Percentiles rank a stretch among this genome's conserved stretches.
These are phyloP conservation scores for Drosophila kuntzei DNA, from an alignment of 2,888 invertebrate species.

Conservation along the genomic window DNA sequence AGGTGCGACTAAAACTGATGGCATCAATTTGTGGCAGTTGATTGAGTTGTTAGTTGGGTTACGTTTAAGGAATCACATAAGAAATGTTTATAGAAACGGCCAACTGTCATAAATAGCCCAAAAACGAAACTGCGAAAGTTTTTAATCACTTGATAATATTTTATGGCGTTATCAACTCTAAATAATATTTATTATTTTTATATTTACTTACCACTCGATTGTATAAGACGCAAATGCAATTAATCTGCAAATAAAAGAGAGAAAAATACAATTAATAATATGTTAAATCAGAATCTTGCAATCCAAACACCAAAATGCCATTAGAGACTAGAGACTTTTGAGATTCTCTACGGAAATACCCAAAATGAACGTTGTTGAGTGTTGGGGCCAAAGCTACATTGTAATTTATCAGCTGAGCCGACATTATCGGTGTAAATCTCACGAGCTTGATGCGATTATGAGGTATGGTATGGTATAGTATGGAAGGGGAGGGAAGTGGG, in stretches of 20 bases:
- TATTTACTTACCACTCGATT: conserved; percentile 54
- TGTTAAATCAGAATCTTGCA: conserved; percentile 27
- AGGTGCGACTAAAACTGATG: conserved; percentile 49
- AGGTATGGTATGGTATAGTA: conserved; percentile 26
- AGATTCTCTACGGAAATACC: conserved; percentile 1
- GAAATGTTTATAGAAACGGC: not conserved
- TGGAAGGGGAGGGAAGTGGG: conserved; percentile 6
- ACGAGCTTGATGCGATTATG: conserved; percentile 70
- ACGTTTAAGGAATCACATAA: conserved; percentile 23
- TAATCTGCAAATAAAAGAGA: conserved; percentile 57
- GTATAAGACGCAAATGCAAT: conserved; percentile 44
- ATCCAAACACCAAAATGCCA: conserved; percentile 50
- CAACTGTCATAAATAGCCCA: not conserved
- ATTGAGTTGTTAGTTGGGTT: conserved; percentile 35
- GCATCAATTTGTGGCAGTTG: conserved; percentile 36
- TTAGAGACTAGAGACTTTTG: conserved; percentile 23
- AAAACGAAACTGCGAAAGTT: conserved; percentile 27
- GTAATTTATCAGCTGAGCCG: conserved; percentile 73
- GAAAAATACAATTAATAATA: conserved; percentile 28
- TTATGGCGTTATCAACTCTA: not conserved
- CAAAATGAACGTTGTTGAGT: conserved; percentile 9
- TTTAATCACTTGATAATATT: conserved; percentile 4
- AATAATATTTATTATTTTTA: conserved; percentile 2
- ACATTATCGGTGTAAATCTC: conserved; percentile 75
- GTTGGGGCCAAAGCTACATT: conserved; percentile 25